Evolutionary conservation across 2,888 invertebrate species (phyloP).

Genomic region (Cacoxenus indagator): DNA sequence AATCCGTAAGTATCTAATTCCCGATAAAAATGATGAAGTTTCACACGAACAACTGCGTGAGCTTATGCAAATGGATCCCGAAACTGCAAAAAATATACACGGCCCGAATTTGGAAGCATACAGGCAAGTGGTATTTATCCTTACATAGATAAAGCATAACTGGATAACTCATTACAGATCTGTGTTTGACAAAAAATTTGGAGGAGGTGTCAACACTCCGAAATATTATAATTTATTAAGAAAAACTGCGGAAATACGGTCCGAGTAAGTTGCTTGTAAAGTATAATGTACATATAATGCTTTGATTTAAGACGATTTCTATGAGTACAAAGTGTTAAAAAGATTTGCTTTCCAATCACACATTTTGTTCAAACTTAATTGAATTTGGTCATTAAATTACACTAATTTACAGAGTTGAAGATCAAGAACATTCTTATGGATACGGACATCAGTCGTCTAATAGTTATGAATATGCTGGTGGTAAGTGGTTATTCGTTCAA

Average conservation of each 20-base stretch:
- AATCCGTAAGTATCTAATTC: slow-evolving; percentile 63
- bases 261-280: slow-evolving; percentile 60
- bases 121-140: slow-evolving; percentile 26
- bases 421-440: slow-evolving; percentile 51
- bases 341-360: too few relatives aligned
- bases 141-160: too few relatives aligned
- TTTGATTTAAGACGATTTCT: too few relatives aligned
- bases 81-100: slow-evolving; percentile 50
- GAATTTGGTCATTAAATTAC: neutral
- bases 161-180: too few relatives aligned
- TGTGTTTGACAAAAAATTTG: slow-evolving; percentile 57
- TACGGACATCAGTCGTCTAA: slow-evolving; percentile 51
- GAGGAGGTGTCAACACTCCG: slow-evolving; percentile 45
- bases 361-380: too few relatives aligned
- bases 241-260: slow-evolving; percentile 57
- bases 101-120: neutral
- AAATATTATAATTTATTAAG: slow-evolving; percentile 60
- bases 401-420: slow-evolving; percentile 45
- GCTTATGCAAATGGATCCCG: slow-evolving; percentile 58
- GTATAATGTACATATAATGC: slow-evolving; percentile 48
- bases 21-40: slow-evolving; percentile 63
- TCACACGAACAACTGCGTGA: slow-evolving; percentile 60
- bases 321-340: too few relatives aligned
- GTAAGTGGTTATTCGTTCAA: slow-evolving; percentile 50
- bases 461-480: slow-evolving; percentile 56